Evolutionary conservation across 2,113 vertebrate genomes (phyloP).

Genomic region (Sigmodon hispidus): DNA sequence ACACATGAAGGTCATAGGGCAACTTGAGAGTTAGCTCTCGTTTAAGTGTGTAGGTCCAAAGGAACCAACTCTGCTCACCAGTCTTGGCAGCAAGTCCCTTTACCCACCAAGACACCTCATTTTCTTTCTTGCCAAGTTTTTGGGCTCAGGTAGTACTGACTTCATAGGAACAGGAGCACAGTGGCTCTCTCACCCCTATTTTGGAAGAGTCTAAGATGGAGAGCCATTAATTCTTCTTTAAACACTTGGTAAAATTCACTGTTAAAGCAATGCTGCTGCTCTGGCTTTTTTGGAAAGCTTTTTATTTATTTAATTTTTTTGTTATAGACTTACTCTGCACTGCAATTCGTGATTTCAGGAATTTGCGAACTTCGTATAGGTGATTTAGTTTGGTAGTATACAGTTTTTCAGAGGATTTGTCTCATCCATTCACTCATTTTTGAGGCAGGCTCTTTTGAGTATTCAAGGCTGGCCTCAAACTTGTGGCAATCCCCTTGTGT

Average conservation of each 20-base stretch:
- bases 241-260: slow-evolving; percentile 11
- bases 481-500: background rate
- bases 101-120: background rate
- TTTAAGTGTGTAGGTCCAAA: background rate
- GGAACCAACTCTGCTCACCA: background rate
- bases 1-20: background rate
- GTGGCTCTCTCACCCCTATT: background rate
- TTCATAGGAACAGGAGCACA: background rate
- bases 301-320: background rate
- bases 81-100: background rate
- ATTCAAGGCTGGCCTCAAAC: background rate
- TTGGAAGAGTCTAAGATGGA: background rate
- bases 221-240: slow-evolving; percentile 1
- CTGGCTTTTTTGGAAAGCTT: background rate
- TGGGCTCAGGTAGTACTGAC: background rate
- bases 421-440: background rate
- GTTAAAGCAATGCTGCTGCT: background rate
- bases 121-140: slow-evolving; percentile 2
- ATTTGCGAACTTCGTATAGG: background rate
- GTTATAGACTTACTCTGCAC: background rate
- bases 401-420: background rate
- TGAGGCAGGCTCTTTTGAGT: background rate
- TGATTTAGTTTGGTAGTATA: background rate
- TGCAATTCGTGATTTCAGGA: background rate
- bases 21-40: background rate